Percentiles rank a stretch among this genome's conserved stretches.
phyloP scores from a whole-genome alignment of 2,888 invertebrate genomes.

The Papilio protenor region DNA sequence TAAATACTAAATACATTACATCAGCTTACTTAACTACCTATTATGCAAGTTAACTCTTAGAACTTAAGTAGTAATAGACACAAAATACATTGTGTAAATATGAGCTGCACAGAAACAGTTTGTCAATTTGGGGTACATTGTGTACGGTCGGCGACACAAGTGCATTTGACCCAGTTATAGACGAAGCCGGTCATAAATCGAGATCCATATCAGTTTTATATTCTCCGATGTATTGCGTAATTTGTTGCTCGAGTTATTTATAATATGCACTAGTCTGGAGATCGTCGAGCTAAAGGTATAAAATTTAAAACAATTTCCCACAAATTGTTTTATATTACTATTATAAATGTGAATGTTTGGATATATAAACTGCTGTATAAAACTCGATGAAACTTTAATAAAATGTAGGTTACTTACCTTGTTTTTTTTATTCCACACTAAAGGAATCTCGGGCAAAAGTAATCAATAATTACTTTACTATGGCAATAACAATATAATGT shows the following conservation, averaged over 20 bases:
- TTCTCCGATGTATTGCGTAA: conserved; percentile 29
- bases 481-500: neutral
- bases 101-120: conserved; percentile 42
- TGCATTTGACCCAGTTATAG: conserved; percentile 44
- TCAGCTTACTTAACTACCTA: too few species aligned
- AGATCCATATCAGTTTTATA: conserved; percentile 37
- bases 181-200: conserved; percentile 35
- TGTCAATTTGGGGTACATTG: conserved; percentile 46
- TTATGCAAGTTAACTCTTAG: too few species aligned
- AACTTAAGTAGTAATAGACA: neutral
- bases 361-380: too few species aligned
- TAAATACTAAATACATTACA: too few species aligned
- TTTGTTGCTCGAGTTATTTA: conserved; percentile 30
- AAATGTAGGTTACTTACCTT: too few species aligned
- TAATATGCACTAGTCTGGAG: neutral
- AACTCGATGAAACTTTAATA: too few species aligned
- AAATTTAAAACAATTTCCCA: too few species aligned
- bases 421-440: too few species aligned
- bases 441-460: too few species aligned
- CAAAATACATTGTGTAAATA: conserved; percentile 13
- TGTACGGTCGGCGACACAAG: conserved; percentile 35
- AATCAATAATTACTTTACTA: too few species aligned
- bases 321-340: too few species aligned
- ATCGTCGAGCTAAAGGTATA: neutral
- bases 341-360: too few species aligned